A percentile compares a stretch with the other conserved stretches of the same genome.
Evolutionary conservation across 2,888 invertebrate genomes (phyloP).

Genomic region (Ophraella communa): DNA sequence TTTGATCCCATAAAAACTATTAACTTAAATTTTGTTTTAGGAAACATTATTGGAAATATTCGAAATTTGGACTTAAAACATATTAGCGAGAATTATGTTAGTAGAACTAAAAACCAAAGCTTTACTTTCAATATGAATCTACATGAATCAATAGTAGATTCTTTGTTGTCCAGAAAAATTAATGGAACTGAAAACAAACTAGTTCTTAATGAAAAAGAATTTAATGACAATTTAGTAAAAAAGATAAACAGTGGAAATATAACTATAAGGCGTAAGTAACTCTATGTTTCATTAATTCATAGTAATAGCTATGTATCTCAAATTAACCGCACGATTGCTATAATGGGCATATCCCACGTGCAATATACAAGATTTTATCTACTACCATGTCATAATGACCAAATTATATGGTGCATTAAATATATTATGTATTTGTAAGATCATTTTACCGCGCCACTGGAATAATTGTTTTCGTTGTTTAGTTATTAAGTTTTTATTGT

Average conservation of each 20-base stretch:
- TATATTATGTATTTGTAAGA: too few relatives aligned
- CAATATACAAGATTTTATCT: too few relatives aligned
- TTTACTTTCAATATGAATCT: slow-evolving; percentile 54
- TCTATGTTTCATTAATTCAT: neutral
- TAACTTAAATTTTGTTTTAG: slow-evolving; percentile 7
- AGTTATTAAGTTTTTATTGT: too few relatives aligned
- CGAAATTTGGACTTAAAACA: slow-evolving; percentile 54
- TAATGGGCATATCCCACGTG: too few relatives aligned
- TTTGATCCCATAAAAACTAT: too few relatives aligned
- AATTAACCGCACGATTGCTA: too few relatives aligned
- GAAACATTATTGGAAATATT: slow-evolving; percentile 54
- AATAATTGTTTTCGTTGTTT: too few relatives aligned
- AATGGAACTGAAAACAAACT: slow-evolving; percentile 55
- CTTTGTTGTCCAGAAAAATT: slow-evolving; percentile 46
- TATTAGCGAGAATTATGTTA: slow-evolving; percentile 51
- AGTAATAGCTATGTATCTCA: too few relatives aligned
- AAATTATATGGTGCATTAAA: too few relatives aligned
- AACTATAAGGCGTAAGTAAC: slow-evolving; percentile 53
- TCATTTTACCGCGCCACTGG: too few relatives aligned
- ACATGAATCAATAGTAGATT: slow-evolving; percentile 49
- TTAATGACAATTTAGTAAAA: slow-evolving; percentile 48
- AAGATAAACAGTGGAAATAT: slow-evolving; percentile 58
- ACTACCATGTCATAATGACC: too few relatives aligned
- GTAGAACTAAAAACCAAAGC: slow-evolving; percentile 51
- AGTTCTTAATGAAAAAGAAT: slow-evolving; percentile 40